Evolutionary conservation across 2,113 vertebrate genomes (phyloP).

Genomic region (Periophthalmus modestus): DNA sequence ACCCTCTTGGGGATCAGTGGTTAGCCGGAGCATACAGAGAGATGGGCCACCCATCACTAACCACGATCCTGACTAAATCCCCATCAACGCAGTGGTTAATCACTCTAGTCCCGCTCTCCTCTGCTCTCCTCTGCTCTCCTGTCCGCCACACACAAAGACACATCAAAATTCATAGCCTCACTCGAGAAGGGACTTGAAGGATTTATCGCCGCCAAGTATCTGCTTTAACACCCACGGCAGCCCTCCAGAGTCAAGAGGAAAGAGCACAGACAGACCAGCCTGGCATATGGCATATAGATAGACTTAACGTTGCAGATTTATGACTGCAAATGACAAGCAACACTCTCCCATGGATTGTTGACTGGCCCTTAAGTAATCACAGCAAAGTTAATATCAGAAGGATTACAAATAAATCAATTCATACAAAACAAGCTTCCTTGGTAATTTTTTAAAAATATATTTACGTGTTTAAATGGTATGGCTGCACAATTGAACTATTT

Average conservation of each 20-base stretch:
- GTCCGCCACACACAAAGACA: conserved; percentile 75
- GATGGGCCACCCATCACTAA: conserved; percentile 83
- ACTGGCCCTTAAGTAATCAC: conserved; percentile 14
- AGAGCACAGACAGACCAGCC: conserved; percentile 37
- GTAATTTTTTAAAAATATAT: background rate
- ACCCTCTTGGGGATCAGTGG: conserved; percentile 85
- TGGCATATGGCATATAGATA: conserved; percentile 20
- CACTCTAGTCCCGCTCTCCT: conserved; percentile 78
- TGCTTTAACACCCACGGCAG: conserved; percentile 52
- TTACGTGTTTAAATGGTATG: background rate
- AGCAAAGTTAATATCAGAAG: background rate
- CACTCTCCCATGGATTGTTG: conserved; percentile 17
- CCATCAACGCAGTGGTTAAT: conserved; percentile 82
- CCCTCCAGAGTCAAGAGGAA: conserved; percentile 47
- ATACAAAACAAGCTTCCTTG: background rate
- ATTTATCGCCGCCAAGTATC: conserved; percentile 68
- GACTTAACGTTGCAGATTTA: conserved; percentile 3
- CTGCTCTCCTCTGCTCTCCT: conserved; percentile 56
- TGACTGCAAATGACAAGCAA: conserved; percentile 16
- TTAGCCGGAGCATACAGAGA: conserved; percentile 81
- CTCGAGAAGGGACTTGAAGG: conserved; percentile 60
- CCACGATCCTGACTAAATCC: conserved; percentile 83
- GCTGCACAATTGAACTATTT: background rate
- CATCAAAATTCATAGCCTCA: conserved; percentile 84
- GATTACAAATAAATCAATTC: conserved; percentile 1